These are phyloP conservation scores for Rhinogobius similis DNA, from an alignment of 2,113 vertebrate species.

Conservation along the genomic window DNA sequence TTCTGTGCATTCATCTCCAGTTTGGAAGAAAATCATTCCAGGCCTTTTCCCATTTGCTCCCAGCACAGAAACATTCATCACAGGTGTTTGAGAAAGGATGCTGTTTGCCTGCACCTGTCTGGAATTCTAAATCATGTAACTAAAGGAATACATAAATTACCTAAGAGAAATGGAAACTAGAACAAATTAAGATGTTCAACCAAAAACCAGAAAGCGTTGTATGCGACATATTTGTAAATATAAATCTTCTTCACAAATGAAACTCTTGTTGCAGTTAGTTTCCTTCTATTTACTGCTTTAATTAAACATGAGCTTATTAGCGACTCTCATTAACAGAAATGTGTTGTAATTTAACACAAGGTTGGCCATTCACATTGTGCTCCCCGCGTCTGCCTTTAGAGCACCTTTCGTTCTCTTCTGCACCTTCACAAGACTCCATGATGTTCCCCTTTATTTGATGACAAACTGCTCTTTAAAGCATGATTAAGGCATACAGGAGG, in stretches of 20 bases:
- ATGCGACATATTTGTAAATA: not conserved
- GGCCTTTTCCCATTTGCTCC: constrained; percentile 47
- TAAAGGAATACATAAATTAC: constrained; percentile 31
- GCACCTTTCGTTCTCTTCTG: no score
- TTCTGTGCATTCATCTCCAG: constrained; percentile 50
- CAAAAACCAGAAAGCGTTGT: not conserved
- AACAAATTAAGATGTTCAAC: not conserved
- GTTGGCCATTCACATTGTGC: not conserved
- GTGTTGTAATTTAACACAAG: not conserved
- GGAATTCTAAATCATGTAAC: constrained; percentile 4
- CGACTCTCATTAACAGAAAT: not conserved
- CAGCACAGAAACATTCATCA: constrained; percentile 45
- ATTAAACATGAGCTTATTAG: not conserved
- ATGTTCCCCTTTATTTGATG: no score
- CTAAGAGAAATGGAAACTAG: not conserved
- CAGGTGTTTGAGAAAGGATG: constrained; percentile 3
- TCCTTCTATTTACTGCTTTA: not conserved
- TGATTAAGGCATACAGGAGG: no score
- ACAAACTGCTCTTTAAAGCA: no score
- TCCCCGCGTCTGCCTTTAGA: no score
- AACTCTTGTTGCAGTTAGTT: not conserved
- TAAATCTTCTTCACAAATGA: not conserved
- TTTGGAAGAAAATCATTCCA: constrained; percentile 52
- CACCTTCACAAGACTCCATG: no score
- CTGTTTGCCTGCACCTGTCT: constrained; percentile 48